These are phyloP conservation scores for Graptemys geographica DNA, from an alignment of 2,797 vertebrate genomes.

Conservation along the genomic window DNA sequence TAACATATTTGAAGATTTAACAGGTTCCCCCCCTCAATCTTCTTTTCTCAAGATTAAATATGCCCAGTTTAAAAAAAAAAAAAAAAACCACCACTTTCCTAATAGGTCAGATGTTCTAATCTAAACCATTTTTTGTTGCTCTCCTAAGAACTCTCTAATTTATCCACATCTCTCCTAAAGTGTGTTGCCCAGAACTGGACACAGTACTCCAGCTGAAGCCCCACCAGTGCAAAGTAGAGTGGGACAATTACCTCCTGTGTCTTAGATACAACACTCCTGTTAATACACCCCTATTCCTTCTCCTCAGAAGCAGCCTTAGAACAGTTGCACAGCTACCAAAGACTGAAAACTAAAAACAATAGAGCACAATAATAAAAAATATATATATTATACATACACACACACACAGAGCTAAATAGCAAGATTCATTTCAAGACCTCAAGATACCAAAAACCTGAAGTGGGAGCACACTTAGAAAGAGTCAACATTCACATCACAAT, in stretches of 20 bases:
- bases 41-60: neutral
- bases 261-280: neutral
- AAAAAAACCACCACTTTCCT: neutral
- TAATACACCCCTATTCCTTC: neutral
- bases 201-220: neutral
- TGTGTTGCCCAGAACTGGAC: neutral
- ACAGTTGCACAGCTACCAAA: neutral
- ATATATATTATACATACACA: too few species aligned
- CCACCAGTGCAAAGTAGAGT: neutral
- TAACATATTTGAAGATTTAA: neutral
- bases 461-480: neutral
- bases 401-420: neutral
- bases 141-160: neutral
- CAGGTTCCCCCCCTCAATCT: too few species aligned
- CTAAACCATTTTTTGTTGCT: neutral
- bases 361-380: neutral
- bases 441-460: constrained; percentile 42
- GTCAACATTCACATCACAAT: neutral
- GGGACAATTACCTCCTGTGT: neutral
- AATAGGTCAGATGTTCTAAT: neutral
- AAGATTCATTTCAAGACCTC: neutral
- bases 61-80: neutral
- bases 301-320: constrained; percentile 6
- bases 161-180: neutral
- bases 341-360: neutral